Evolutionary conservation across 1,140 invertebrate genomes (phyloP), one percentile per base, ranked within the genome.

Genomic region (Diuraphis noxia): DNA sequence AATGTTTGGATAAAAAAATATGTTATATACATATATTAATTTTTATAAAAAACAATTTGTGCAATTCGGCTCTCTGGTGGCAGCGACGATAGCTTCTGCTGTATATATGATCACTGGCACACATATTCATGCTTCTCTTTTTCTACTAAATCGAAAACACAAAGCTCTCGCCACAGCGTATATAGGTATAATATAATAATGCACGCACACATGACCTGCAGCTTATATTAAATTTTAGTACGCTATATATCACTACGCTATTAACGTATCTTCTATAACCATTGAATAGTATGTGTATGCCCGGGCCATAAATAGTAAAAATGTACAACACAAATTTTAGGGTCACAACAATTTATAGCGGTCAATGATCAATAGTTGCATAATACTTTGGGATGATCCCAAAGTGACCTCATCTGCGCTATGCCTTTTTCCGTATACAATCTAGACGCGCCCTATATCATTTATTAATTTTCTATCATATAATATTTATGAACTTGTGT

Each of bases 191-290:
- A 72, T 72, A 72, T 72, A 72, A 72, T n/a, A 72, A 72, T 72
- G 13, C 19, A 72, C 30, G 56, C 56, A n/a, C 13, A n/a, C 30
- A 72, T 72, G 30, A 72, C 56, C 56, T 72, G 56, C 56, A 72
- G n/a, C 56, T 72, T 72, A 72, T 72, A 72, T 72, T 72, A n/a
- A n/a, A 72, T 72, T n/a, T 72, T n/a, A 72, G 56, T 17, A n/a
- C n/a, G 30, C 56, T n/a, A 72, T 72, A 72, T n/a, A n/a, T 72
- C 56, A 72, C n/a, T 72, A 72, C 34, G 56, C 56, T 72, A 72
- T 72, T 72, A 72, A 72, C 56, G 56, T n/a, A 72, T 13, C 56
- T 72, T 13, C 56, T 72, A n/a, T 63, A 72, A 72, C 56, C 34
- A 72, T 72, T 72, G 56, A 13, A 13, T 72, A n/a, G 56, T n/a